A percentile compares a stretch with the other conserved stretches of the same genome.
Conservation (phyloP, 2,797 vertebrate species). For the Coregonus ussuriensis region DNA sequence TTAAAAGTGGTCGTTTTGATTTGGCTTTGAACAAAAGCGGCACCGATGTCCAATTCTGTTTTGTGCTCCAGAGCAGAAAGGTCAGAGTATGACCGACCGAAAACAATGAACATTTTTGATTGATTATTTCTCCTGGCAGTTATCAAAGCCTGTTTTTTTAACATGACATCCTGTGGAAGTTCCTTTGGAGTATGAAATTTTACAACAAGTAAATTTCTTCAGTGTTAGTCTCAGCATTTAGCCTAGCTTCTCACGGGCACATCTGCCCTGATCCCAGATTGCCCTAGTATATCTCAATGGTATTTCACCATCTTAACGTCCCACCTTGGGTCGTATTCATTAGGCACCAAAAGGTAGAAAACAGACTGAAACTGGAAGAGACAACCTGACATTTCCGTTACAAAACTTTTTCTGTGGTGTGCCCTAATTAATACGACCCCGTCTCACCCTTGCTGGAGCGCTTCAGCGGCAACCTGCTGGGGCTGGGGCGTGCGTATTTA, state of each 20-base stretch:
- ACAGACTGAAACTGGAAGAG: background rate
- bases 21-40: slow-evolving; percentile 1
- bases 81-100: background rate
- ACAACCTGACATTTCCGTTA: too few relatives aligned
- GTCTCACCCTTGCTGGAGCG: background rate
- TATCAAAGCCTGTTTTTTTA: background rate
- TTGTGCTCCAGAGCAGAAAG: background rate
- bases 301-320: background rate
- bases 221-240: background rate
- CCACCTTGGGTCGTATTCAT: background rate
- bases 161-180: background rate
- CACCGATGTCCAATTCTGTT: background rate
- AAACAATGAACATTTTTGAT: background rate
- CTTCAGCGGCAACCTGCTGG: too few relatives aligned
- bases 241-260: background rate
- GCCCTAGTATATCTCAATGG: background rate
- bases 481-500: background rate
- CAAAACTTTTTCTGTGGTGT: too few relatives aligned
- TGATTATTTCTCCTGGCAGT: background rate
- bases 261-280: background rate
- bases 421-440: background rate
- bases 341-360: background rate
- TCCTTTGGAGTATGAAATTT: background rate
- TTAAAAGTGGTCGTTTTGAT: background rate
- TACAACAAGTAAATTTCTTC: background rate